These are phyloP conservation scores for Acropternis orthonyx DNA, from an alignment of 2,797 vertebrate species.

Conservation along the genomic window DNA sequence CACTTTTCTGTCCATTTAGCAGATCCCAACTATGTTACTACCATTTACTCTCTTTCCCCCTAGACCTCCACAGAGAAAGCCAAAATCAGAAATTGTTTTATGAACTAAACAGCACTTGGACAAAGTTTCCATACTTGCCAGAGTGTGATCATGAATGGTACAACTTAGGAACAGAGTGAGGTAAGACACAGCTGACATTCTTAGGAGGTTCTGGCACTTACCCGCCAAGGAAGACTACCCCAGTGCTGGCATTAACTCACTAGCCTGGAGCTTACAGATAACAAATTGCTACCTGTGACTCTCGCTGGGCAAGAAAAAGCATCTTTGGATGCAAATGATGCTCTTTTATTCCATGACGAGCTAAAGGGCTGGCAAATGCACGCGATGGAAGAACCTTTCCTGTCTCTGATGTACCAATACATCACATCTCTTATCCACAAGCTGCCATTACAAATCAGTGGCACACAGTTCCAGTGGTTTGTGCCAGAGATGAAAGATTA, in stretches of 20 bases:
- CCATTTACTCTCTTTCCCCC: background rate
- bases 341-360: background rate
- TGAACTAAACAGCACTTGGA: background rate
- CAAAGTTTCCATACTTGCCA: background rate
- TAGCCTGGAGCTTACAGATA: background rate
- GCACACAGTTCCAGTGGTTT: background rate
- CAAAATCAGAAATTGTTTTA: background rate
- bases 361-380: background rate
- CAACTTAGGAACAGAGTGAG: background rate
- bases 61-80: background rate
- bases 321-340: background rate
- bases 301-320: background rate
- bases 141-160: fast-evolving
- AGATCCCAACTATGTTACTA: background rate
- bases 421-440: background rate
- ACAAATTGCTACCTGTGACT: background rate
- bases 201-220: background rate
- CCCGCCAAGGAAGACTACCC: background rate
- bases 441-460: background rate
- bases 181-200: background rate
- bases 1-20: background rate
- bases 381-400: background rate
- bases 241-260: background rate
- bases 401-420: background rate
- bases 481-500: background rate